A percentile compares a stretch with the other conserved stretches of the same genome.
phyloP scores from a whole-genome alignment of 2,888 invertebrate genomes.

The Cephus runcator region DNA sequence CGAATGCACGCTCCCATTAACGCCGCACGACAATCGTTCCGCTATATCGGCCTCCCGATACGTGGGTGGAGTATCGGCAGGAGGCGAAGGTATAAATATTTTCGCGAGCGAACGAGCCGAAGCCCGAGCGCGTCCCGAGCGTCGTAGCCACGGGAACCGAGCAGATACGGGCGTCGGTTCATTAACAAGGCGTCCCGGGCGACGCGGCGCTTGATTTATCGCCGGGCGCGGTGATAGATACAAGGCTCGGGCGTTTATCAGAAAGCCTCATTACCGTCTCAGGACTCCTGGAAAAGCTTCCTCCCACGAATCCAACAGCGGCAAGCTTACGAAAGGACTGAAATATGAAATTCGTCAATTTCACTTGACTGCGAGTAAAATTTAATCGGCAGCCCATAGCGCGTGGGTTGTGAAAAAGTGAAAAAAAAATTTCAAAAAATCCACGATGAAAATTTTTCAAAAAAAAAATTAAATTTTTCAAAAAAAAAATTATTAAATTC shows the following conservation, averaged over 20 bases:
- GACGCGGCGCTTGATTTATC: slow-evolving; percentile 38
- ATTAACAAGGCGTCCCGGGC: slow-evolving; percentile 4
- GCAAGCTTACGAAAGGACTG: not conserved
- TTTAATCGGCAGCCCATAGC: too few relatives aligned
- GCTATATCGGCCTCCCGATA: not conserved
- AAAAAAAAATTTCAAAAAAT: too few relatives aligned
- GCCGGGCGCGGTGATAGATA: slow-evolving; percentile 29
- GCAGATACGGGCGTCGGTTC: not conserved
- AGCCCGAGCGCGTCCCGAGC: not conserved
- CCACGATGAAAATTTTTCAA: too few relatives aligned
- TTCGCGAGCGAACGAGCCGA: not conserved
- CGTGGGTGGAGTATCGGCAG: not conserved
- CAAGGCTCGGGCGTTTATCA: slow-evolving; percentile 31
- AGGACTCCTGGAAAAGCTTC: not conserved
- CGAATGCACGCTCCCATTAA: not conserved
- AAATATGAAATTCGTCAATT: not conserved
- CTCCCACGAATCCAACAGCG: not conserved
- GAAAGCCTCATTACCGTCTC: slow-evolving; percentile 29
- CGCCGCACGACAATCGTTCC: not conserved
- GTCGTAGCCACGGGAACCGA: not conserved
- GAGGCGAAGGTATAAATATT: not conserved
- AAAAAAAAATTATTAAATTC: not conserved
- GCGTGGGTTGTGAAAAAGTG: too few relatives aligned
- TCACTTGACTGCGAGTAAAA: not conserved
- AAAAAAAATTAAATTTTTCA: too few relatives aligned